phyloP scores from a whole-genome alignment of 2,888 invertebrate genomes.

The Achlya flavicornis region DNA sequence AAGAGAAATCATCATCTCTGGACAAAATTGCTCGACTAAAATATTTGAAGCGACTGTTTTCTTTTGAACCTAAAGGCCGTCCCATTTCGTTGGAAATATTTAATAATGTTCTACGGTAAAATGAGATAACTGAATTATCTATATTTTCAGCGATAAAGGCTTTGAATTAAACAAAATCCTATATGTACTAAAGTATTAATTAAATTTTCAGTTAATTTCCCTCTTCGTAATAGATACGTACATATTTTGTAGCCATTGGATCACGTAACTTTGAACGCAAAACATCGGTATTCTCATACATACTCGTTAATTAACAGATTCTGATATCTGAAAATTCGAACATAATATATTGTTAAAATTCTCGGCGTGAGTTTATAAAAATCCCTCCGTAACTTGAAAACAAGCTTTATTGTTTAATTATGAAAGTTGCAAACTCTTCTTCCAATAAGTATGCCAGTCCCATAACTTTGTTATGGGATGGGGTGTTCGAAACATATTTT shows the following conservation, averaged over 20 bases:
- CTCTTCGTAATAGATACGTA: background rate
- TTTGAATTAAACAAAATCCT: too few species aligned
- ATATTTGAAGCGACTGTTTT: too few species aligned
- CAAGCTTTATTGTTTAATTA: slow-evolving; percentile 29
- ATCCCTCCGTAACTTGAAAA: slow-evolving; percentile 15
- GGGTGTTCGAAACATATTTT: background rate
- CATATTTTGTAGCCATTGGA: background rate
- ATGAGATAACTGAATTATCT: too few species aligned
- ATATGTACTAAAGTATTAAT: too few species aligned
- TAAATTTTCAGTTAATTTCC: too few species aligned
- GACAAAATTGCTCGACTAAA: too few species aligned
- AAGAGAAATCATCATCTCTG: too few species aligned
- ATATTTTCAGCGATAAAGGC: too few species aligned
- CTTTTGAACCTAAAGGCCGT: too few species aligned
- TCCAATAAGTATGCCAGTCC: slow-evolving; percentile 16
- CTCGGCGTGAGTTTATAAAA: slow-evolving; percentile 14
- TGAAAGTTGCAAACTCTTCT: slow-evolving; percentile 27
- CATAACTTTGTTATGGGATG: slow-evolving; percentile 17
- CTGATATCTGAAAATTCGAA: background rate
- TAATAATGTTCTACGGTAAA: too few species aligned
- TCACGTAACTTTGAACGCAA: background rate
- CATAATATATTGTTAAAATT: slow-evolving; percentile 8
- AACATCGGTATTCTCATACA: background rate
- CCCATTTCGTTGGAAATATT: too few species aligned
- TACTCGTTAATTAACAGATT: too few species aligned